Percentiles rank a stretch among this genome's conserved stretches.
phyloP scores from a whole-genome alignment of 1,140 invertebrate genomes.

The Aphis craccivora region DNA sequence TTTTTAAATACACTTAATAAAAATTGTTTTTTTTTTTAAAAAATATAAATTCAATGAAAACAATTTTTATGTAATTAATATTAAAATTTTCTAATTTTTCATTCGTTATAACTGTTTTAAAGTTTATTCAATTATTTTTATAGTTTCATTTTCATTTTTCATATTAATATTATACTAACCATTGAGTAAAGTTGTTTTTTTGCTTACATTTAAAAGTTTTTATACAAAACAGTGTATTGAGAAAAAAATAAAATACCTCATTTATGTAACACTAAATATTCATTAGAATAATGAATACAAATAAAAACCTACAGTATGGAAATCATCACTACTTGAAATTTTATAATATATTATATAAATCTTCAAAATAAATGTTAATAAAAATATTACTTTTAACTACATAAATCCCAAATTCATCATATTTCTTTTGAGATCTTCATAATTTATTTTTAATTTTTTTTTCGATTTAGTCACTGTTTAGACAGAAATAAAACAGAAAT shows the following conservation, averaged over 20 bases:
- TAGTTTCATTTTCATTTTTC: neutral
- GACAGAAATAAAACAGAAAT: too few species aligned
- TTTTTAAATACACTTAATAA: neutral
- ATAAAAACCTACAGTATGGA: neutral
- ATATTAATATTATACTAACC: neutral
- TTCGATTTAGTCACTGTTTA: too few species aligned
- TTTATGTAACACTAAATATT: neutral
- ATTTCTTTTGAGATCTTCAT: neutral
- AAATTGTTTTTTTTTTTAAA: too few species aligned
- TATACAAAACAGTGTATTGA: neutral
- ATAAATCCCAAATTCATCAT: neutral
- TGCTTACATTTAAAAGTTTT: slow-evolving; percentile 11
- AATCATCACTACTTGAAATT: neutral
- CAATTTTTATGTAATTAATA: neutral
- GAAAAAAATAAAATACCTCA: neutral
- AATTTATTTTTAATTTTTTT: too few species aligned
- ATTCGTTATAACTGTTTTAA: neutral
- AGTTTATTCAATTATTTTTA: neutral
- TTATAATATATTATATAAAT: neutral
- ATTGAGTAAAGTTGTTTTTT: neutral
- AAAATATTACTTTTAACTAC: too few species aligned
- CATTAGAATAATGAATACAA: neutral
- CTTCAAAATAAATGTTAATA: too few species aligned
- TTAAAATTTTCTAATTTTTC: neutral
- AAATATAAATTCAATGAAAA: neutral